Evolutionary conservation across 2,888 invertebrate species (phyloP).

Genomic region (Nomada ruficornis): DNA sequence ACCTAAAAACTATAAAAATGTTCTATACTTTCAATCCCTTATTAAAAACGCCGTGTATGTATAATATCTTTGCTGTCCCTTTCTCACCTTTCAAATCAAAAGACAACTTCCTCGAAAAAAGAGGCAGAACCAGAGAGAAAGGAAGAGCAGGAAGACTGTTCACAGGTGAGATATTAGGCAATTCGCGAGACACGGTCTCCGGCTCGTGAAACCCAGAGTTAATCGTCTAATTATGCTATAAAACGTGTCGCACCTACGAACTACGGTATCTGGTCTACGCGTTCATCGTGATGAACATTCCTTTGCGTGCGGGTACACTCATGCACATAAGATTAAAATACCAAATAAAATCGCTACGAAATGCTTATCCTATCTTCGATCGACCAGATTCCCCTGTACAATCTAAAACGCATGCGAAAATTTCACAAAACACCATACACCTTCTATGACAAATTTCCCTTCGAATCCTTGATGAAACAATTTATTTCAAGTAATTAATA

Average conservation of each 20-base stretch:
- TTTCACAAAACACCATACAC: no score
- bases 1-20: no score
- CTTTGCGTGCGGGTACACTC: conserved; percentile 49
- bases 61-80: conserved; percentile 23
- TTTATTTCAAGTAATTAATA: no score
- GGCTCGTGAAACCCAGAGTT: conserved; percentile 19
- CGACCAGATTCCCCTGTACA: conserved; percentile 2
- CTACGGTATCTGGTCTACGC: conserved; percentile 28
- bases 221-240: conserved; percentile 22
- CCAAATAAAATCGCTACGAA: conserved; percentile 23
- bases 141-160: conserved; percentile 26
- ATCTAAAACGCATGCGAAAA: background rate
- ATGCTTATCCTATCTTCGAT: background rate
- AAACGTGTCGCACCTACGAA: conserved; percentile 24
- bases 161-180: background rate
- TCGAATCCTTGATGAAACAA: no score
- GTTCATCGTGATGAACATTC: conserved; percentile 36
- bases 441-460: no score
- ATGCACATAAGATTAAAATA: conserved; percentile 8
- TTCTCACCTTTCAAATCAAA: conserved; percentile 32
- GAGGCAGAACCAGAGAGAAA: conserved; percentile 23
- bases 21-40: no score
- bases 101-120: background rate
- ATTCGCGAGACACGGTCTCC: conserved; percentile 6
- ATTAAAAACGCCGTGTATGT: background rate